Evolutionary conservation across 2,888 invertebrate species (phyloP).

Genomic region (Nemoura dubitans): DNA sequence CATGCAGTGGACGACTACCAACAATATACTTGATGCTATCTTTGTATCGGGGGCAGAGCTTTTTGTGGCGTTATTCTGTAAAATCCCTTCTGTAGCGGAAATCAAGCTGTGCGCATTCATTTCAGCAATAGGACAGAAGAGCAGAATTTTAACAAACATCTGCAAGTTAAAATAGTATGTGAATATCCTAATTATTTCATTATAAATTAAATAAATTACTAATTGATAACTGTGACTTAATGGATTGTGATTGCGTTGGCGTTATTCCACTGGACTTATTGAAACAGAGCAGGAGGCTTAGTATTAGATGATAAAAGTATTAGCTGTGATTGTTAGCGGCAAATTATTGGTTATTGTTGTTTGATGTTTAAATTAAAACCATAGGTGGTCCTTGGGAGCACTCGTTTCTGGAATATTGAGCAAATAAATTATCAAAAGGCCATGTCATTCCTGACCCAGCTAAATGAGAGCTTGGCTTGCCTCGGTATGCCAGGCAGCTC

Average conservation of each 20-base stretch:
- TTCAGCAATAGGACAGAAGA: constrained; percentile 50
- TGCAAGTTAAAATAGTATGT: constrained; percentile 40
- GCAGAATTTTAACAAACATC: constrained; percentile 44
- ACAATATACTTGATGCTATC: constrained; percentile 44
- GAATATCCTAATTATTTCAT: constrained; percentile 40
- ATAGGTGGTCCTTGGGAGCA: background rate
- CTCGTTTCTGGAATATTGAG: background rate
- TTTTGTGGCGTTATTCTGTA: constrained; percentile 47
- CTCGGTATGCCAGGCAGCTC: background rate
- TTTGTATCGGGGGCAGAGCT: constrained; percentile 34
- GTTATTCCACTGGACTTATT: background rate
- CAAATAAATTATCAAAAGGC: background rate
- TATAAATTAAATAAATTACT: constrained; percentile 42
- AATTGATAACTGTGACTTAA: constrained; percentile 45
- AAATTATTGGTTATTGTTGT: background rate
- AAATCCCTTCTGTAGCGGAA: constrained; percentile 49
- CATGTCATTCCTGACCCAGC: background rate
- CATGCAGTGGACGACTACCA: constrained; percentile 45
- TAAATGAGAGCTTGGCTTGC: background rate
- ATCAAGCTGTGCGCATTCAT: constrained; percentile 50
- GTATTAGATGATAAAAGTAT: background rate
- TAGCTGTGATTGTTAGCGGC: background rate
- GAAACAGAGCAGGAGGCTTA: background rate
- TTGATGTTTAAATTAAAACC: background rate
- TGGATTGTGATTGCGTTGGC: constrained; percentile 22